A percentile compares a stretch with the other conserved stretches of the same genome.
Evolutionary conservation across 2,888 invertebrate genomes (phyloP).

Genomic region (Xestia c-nigrum): DNA sequence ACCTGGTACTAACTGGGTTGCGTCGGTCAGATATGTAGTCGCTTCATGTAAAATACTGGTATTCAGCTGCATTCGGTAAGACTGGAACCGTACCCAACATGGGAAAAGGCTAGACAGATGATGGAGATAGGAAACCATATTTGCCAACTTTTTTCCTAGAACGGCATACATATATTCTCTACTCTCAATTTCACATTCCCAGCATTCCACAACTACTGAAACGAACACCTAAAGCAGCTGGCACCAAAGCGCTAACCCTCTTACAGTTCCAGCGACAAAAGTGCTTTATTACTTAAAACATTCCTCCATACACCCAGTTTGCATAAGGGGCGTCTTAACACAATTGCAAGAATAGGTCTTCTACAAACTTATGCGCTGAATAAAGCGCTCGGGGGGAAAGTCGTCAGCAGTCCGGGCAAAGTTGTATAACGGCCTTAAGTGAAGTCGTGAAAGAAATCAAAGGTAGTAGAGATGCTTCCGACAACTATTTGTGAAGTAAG

Average conservation of each 20-base stretch:
- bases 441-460: slow-evolving; percentile 62
- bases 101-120: no score
- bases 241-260: slow-evolving; percentile 16
- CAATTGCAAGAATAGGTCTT: slow-evolving; percentile 44
- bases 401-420: slow-evolving; percentile 37
- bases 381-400: slow-evolving; percentile 46
- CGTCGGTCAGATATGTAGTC: no score
- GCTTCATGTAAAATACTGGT: no score
- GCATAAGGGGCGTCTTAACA: slow-evolving; percentile 44
- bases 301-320: slow-evolving; percentile 16
- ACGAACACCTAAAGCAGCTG: neutral
- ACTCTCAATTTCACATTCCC: neutral
- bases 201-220: slow-evolving; percentile 1
- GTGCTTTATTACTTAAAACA: slow-evolving; percentile 36
- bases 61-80: no score
- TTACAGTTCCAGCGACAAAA: slow-evolving; percentile 14
- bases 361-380: slow-evolving; percentile 41
- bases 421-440: slow-evolving; percentile 57
- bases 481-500: slow-evolving; percentile 59
- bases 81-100: no score
- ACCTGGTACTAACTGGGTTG: no score
- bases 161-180: neutral
- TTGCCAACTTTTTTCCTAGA: neutral
- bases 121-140: neutral
- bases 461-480: slow-evolving; percentile 51